These are phyloP conservation scores for Rhea americana DNA, from an alignment of 2,113 vertebrate species.

Conservation along the genomic window DNA sequence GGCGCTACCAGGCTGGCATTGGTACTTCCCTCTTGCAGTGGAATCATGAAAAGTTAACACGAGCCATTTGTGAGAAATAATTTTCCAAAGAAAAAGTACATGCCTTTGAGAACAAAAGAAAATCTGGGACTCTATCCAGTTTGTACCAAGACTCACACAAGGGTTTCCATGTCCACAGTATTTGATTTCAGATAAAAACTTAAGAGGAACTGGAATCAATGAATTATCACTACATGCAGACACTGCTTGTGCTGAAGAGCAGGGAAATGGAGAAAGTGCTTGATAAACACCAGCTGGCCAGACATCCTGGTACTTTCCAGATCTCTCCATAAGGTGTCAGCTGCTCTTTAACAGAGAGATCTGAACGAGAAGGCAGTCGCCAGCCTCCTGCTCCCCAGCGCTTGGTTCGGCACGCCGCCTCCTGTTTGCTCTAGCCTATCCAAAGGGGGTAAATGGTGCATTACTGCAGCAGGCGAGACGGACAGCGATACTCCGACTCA, in stretches of 20 bases:
- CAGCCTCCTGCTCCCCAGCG: fast-evolving
- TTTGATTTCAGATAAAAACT: not conserved
- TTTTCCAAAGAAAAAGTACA: not conserved
- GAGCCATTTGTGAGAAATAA: not conserved
- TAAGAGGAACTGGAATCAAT: not conserved
- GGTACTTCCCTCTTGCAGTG: not conserved
- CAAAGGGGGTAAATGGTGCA: fast-evolving
- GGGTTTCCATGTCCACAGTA: not conserved
- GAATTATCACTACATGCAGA: fast-evolving
- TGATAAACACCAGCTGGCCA: not conserved
- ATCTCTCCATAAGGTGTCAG: not conserved
- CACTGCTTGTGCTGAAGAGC: not conserved
- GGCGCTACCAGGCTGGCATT: not conserved
- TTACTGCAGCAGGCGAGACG: fast-evolving
- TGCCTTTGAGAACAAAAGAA: not conserved
- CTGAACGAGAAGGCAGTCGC: fast-evolving
- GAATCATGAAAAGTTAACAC: fast-evolving
- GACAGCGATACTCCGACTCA: fast-evolving
- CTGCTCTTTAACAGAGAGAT: not conserved
- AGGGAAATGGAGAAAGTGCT: not conserved
- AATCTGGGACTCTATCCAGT: fast-evolving
- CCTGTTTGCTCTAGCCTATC: not conserved
- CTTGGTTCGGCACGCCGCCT: not conserved
- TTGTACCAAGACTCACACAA: fast-evolving
- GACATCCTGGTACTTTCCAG: not conserved